These are phyloP conservation scores for Prolemur simus DNA, from an alignment of 2,113 vertebrate genomes.

Conservation along the genomic window DNA sequence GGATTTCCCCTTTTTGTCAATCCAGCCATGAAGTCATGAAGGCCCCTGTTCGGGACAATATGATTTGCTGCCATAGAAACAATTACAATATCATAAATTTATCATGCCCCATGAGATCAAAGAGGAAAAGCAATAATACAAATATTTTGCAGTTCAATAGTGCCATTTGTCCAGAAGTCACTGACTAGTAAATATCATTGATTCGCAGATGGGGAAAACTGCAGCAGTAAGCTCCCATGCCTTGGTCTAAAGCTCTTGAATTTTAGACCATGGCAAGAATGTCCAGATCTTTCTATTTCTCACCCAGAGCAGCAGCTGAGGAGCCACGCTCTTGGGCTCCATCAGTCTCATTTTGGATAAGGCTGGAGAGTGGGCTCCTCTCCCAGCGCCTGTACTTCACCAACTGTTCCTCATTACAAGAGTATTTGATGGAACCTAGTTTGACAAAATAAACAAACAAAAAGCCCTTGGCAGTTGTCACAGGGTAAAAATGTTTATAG, in stretches of 20 bases:
- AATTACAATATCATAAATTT: conserved; percentile 80
- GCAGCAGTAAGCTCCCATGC: neutral
- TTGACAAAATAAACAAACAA: conserved; percentile 56
- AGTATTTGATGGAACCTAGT: conserved; percentile 30
- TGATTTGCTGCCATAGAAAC: conserved; percentile 85
- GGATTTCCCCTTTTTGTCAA: conserved; percentile 76
- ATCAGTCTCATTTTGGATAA: neutral
- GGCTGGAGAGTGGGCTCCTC: neutral
- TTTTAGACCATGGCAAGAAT: neutral
- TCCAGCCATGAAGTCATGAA: conserved; percentile 86
- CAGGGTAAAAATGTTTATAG: conserved; percentile 8
- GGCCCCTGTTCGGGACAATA: conserved; percentile 84
- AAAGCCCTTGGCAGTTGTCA: conserved; percentile 44
- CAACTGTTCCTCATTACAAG: conserved; percentile 61
- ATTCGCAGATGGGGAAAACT: neutral
- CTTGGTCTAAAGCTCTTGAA: neutral
- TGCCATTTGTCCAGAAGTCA: neutral
- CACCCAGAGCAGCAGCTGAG: neutral
- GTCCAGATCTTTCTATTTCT: neutral
- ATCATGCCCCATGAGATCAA: conserved; percentile 74
- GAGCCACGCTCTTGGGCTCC: conserved; percentile 35
- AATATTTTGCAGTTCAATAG: conserved; percentile 50
- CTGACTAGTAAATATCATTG: neutral
- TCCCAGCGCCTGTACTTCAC: neutral
- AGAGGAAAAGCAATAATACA: conserved; percentile 69